Conservation (phyloP, 1,140 invertebrate species). For the honey bee (Apis mellifera) region Amel_HAv3.1 CM009946.2:3563001-3563500, state of each 20-base stretch:
- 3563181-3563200: constrained; percentile 79
- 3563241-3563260: constrained; percentile 73
- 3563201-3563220: constrained; percentile 40
- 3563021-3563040: too few relatives aligned
- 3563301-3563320: constrained; percentile 63
- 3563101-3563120: constrained; percentile 32
- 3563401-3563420: constrained; percentile 72
- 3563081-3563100: neutral
- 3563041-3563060: too few relatives aligned
- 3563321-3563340: constrained; percentile 68
- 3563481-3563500: neutral
- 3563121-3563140: constrained; percentile 34
- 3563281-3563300: constrained; percentile 46
- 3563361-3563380: constrained; percentile 77
- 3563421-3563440: constrained; percentile 66
- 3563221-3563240: constrained; percentile 72
- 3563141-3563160: constrained; percentile 63
- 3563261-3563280: constrained; percentile 71
- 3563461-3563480: constrained; percentile 23
- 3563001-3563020: too few relatives aligned
- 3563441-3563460: neutral
- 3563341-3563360: constrained; percentile 47
- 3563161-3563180: constrained; percentile 59
- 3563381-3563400: constrained; percentile 65
- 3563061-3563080: neutral